A percentile compares a stretch with the other conserved stretches of the same genome.
These are phyloP conservation scores for Musca domestica DNA, from an alignment of 1,140 invertebrate species.

Conservation along the genomic window DNA sequence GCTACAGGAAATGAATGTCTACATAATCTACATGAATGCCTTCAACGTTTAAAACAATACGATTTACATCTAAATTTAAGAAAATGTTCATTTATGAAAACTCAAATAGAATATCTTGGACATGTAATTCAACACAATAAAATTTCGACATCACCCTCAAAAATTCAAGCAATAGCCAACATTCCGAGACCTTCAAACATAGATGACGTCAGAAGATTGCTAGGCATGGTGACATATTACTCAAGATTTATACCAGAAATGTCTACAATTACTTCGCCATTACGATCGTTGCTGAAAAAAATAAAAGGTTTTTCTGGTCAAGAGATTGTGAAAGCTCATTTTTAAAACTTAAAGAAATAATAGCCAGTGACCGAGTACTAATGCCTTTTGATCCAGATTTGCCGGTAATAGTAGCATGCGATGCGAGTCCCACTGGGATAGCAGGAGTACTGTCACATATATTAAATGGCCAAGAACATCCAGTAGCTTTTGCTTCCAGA, in stretches of 20 bases:
- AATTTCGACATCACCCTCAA: not conserved
- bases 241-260: too few relatives aligned
- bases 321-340: slow-evolving; percentile 23
- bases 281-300: slow-evolving; percentile 30
- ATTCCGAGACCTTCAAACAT: slow-evolving; percentile 13
- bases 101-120: too few relatives aligned
- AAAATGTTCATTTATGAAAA: not conserved
- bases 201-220: slow-evolving; percentile 22
- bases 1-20: too few relatives aligned
- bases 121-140: not conserved
- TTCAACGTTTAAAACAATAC: not conserved
- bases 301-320: slow-evolving; percentile 29
- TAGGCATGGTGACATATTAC: slow-evolving; percentile 39
- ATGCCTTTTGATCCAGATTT: not conserved
- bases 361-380: not conserved
- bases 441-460: slow-evolving; percentile 4
- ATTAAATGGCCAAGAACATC: not conserved
- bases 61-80: too few relatives aligned
- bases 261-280: too few relatives aligned
- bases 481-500: not conserved
- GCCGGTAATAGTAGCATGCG: not conserved
- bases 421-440: slow-evolving; percentile 17
- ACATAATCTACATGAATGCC: not conserved
- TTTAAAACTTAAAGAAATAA: slow-evolving; percentile 30
- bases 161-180: not conserved